Base-by-base conservation (phyloP, 2,888 invertebrate genomes). In the Drosophila mayaguana region DNA sequence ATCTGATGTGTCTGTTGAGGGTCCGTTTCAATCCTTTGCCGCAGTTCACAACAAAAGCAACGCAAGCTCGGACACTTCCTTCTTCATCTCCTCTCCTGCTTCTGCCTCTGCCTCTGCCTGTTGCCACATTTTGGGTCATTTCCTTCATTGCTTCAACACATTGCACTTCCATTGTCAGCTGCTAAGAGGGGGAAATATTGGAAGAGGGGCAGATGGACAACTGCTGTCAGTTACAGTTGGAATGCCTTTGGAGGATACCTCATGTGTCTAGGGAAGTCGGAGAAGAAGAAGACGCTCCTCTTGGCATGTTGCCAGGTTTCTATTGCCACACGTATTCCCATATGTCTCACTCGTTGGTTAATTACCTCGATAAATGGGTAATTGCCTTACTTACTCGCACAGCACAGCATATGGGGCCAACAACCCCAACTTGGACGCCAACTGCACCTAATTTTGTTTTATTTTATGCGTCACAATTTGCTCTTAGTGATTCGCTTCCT, bases 331-430 rank as follows among this genome's bases (percentile, higher is more conserved):
- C 87, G 81, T 88, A 61, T 53, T 74, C 80, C 73, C 87, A 78
- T 86, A 55, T 53, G 51, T 3, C 36, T 60, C 28, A 22, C 50
- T 40, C 38, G n/a, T 34, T 66, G 60, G 87, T 83, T 90, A 90
- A 84, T 90, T 90, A 73, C 74, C 67, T 68, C 83, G 67, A 80
- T 83, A 90, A 88, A 86, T 88, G 78, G 63, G 66, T 53, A 86
- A 83, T 78, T 72, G 62, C 62, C 40, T 36, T 34, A 50, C 51
- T 48, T 54, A 22, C 70, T 53, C 63, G 22, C 66, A 34, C 1
- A 60, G 22, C 66, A 34, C 1, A 60, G 32, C 80, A 82, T 65
- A 61, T 78, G 76, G 60, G 54, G 67, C 42, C 61, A 73, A 71
- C 43, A 56, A 63, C 68, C 43, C 25, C 56, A 57, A 66, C 40